These are phyloP conservation scores for Halotydeus destructor DNA, from an alignment of 1,140 invertebrate genomes.

Conservation along the genomic window DNA sequence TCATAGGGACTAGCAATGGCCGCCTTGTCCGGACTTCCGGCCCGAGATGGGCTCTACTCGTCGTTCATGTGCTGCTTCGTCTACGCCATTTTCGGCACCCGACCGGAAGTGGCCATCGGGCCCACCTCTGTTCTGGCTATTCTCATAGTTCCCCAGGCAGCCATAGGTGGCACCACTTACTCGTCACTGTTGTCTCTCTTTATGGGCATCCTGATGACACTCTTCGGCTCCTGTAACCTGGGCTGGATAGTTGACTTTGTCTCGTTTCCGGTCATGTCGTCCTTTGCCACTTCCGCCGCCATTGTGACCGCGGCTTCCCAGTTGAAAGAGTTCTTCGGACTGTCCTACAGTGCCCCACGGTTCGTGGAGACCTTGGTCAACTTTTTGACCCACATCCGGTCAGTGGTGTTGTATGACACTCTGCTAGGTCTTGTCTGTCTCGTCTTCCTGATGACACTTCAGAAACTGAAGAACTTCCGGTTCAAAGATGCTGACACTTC, in stretches of 20 bases:
- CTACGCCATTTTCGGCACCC: background rate
- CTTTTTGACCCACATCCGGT: conserved; percentile 34
- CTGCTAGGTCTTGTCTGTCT: conserved; percentile 17
- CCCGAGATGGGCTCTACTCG: background rate
- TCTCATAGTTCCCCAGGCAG: conserved; percentile 1
- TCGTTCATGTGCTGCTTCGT: background rate
- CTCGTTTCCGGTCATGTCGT: conserved; percentile 1
- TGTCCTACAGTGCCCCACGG: background rate
- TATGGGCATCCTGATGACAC: conserved; percentile 1
- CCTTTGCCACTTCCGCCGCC: conserved; percentile 1
- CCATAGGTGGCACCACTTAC: conserved; percentile 1
- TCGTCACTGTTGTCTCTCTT: background rate
- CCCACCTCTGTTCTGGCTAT: conserved; percentile 6
- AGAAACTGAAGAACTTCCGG: conserved; percentile 4
- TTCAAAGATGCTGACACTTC: no score
- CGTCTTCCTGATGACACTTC: conserved; percentile 13
- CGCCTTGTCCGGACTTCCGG: conserved; percentile 25
- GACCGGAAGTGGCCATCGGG: background rate
- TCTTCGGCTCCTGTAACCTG: background rate
- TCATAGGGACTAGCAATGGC: conserved; percentile 30
- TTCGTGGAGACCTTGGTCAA: no score
- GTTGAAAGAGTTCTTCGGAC: conserved; percentile 6
- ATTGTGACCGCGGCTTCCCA: conserved; percentile 1
- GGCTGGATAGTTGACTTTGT: conserved; percentile 7
- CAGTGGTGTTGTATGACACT: conserved; percentile 12